phyloP scores from a whole-genome alignment of 2,113 vertebrate species.

The Ursus arctos region DNA sequence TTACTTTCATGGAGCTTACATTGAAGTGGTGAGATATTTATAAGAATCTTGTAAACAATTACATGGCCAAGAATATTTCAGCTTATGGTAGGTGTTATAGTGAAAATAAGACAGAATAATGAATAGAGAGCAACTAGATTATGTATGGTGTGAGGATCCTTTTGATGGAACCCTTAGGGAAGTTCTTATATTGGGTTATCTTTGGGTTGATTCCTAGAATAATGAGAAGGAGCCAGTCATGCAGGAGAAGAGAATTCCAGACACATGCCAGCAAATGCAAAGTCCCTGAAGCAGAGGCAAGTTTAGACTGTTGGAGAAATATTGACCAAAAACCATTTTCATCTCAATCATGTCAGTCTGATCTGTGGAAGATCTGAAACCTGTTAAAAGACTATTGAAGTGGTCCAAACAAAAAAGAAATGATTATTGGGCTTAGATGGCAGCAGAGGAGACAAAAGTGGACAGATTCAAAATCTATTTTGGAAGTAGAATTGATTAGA shows the following conservation, averaged over 20 bases:
- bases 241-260: not conserved
- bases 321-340: not conserved
- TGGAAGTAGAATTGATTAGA: not conserved
- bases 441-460: not conserved
- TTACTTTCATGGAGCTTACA: not conserved
- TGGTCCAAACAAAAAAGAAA: not conserved
- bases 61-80: not conserved
- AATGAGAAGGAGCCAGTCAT: not conserved
- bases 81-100: not conserved
- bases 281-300: not conserved
- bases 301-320: not conserved
- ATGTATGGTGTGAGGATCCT: not conserved
- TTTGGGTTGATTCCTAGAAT: not conserved
- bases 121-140: not conserved
- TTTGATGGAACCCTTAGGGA: not conserved
- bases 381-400: not conserved
- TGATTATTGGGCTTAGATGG: not conserved
- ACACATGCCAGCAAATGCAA: not conserved
- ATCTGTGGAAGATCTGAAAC: not conserved
- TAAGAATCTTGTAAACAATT: not conserved
- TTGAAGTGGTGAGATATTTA: not conserved
- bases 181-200: not conserved
- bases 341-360: not conserved
- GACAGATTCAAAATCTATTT: not conserved
- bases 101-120: not conserved